A percentile compares a stretch with the other conserved stretches of the same genome.
phyloP scores from a whole-genome alignment of 2,113 vertebrate species.

The Ibidorhyncha struthersii region DNA sequence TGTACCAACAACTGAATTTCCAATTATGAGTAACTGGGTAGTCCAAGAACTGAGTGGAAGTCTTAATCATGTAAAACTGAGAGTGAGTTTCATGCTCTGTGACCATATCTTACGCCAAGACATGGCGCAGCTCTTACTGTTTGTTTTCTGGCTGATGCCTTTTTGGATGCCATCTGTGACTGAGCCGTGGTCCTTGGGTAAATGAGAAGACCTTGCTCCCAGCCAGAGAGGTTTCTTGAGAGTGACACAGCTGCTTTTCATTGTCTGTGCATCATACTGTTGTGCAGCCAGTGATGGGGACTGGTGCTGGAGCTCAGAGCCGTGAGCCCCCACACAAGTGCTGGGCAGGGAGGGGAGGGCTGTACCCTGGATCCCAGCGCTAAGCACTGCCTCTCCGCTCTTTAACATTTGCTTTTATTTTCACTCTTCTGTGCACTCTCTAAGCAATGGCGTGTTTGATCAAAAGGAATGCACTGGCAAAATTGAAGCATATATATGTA shows the following conservation, averaged over 20 bases:
- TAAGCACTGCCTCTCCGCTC: neutral
- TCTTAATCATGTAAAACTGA: neutral
- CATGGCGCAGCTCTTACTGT: neutral
- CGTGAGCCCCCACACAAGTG: neutral
- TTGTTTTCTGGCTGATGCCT: neutral
- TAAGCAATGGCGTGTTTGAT: neutral
- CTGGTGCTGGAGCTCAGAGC: neutral
- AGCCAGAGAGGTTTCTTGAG: neutral
- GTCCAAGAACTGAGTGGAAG: neutral
- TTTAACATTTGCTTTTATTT: neutral
- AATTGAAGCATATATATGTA: neutral
- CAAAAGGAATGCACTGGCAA: neutral
- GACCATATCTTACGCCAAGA: neutral
- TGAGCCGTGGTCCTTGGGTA: neutral
- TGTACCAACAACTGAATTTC: neutral
- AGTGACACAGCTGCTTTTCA: neutral
- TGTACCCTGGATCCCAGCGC: neutral
- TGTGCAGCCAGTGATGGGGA: neutral
- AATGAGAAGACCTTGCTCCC: neutral
- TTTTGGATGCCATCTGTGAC: neutral
- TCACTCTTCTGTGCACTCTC: neutral
- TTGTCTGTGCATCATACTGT: rapidly evolving
- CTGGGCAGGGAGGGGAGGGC: neutral
- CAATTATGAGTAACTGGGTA: neutral
- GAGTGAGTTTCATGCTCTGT: neutral